phyloP scores from a whole-genome alignment of 1,140 invertebrate genomes.

The Stegodyphus mimosarum region DNA sequence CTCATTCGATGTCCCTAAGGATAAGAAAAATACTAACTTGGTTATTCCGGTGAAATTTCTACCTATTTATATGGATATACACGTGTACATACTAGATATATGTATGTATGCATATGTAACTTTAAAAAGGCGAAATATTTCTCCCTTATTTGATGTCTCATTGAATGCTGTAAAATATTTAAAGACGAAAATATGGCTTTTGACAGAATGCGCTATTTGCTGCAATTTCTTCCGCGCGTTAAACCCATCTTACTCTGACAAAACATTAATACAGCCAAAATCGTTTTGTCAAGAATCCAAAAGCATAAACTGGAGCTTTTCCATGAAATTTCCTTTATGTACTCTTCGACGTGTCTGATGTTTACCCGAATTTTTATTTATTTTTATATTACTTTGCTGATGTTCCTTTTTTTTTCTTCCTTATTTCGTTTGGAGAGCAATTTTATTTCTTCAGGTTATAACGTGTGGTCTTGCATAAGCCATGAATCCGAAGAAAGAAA shows the following conservation, averaged over 20 bases:
- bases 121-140: too few relatives aligned
- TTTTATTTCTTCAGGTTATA: not conserved
- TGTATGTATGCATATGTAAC: too few relatives aligned
- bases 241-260: constrained; percentile 37
- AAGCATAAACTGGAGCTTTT: constrained; percentile 39
- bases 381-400: not conserved
- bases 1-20: constrained; percentile 22
- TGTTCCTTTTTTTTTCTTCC: not conserved
- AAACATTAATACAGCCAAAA: constrained; percentile 29
- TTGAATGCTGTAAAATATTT: constrained; percentile 13
- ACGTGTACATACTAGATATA: too few relatives aligned
- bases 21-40: constrained; percentile 34
- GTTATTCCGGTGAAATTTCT: not conserved
- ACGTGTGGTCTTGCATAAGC: too few relatives aligned
- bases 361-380: not conserved
- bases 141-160: not conserved
- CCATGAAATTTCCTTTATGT: constrained; percentile 38
- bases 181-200: not conserved
- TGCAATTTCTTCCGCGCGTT: constrained; percentile 1
- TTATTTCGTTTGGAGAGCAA: constrained; percentile 11
- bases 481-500: too few relatives aligned
- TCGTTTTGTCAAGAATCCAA: constrained; percentile 49
- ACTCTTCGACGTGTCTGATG: not conserved
- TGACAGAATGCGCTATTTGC: too few relatives aligned
- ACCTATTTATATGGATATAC: too few relatives aligned